Evolutionary conservation across 2,888 invertebrate species (phyloP).

Genomic region (Patella pellucida): DNA sequence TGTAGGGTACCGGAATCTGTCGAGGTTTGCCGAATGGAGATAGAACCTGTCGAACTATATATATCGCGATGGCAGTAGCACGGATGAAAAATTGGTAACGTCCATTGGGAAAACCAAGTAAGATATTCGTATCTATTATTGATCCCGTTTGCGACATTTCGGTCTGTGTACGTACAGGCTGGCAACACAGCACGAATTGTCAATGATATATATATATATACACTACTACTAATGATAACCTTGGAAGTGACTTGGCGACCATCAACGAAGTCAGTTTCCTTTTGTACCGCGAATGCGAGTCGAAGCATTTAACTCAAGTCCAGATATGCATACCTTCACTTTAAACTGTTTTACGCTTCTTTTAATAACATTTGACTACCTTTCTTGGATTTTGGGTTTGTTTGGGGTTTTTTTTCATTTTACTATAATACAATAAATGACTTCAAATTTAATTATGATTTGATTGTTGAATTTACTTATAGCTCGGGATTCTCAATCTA

Average conservation of each 20-base stretch:
- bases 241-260: constrained; percentile 34
- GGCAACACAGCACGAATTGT: constrained; percentile 52
- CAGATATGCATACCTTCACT: constrained; percentile 32
- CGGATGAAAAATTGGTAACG: constrained; percentile 35
- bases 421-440: too few relatives aligned
- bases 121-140: constrained; percentile 37
- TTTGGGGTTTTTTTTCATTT: too few relatives aligned
- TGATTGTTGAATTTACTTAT: too few relatives aligned
- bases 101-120: constrained; percentile 42
- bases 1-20: too few relatives aligned
- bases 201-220: constrained; percentile 30
- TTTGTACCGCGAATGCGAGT: constrained; percentile 45
- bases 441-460: too few relatives aligned
- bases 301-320: constrained; percentile 47
- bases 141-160: constrained; percentile 48
- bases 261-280: constrained; percentile 38
- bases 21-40: too few relatives aligned
- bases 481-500: too few relatives aligned
- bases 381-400: too few relatives aligned
- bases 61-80: constrained; percentile 47
- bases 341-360: too few relatives aligned
- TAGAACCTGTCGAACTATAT: too few relatives aligned
- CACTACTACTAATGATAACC: constrained; percentile 27
- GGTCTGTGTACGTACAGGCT: constrained; percentile 52
- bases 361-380: too few relatives aligned